Base-by-base conservation (phyloP, 2,797 vertebrate genomes). In the Ctenopoma multispine region DNA sequence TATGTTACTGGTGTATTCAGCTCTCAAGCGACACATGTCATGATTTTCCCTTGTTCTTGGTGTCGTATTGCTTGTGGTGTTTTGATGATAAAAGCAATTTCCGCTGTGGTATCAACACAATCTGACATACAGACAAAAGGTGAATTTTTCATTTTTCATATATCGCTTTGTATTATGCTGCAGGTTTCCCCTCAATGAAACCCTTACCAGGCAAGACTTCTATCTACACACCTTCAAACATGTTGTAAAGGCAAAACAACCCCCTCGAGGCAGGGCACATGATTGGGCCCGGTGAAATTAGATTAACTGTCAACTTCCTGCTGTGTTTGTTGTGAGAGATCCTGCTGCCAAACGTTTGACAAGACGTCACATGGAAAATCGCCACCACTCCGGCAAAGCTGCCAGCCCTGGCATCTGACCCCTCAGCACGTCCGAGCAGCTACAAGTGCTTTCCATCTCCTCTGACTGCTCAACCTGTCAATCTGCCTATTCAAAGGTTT, bases 391-490 rank as follows among this genome's bases (percentile, higher is more conserved):
- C 7, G 29, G 58, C 49, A 29, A 40, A 77, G 80, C 85, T 81
- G 85, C 84, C 82, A 77, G 38, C 64, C 43, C 77, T 63, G 79
- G 79, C 89, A 67, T 83, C 79, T 89, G 90, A 92, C 90, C 90
- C 69, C 77, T 78, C 59, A 5, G 43, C 24, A 47, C 69, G 72
- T 83, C 80, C 69, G 54, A 83, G 83, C 77, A 69, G 85, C 87
- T 84, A 91, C 90, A 92, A 86, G 84, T 89, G 79, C 87, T 93
- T 91, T 91, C 87, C 89, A 90, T 93, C 89, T 91, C 85, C 75
- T 90, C 85, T 11, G 86, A 89, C 88, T 85, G 88, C 78, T 80
- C 79, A 73, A 79, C 79, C 92, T 92, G 93, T 93, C 93, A 94
- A 87, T 93, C 92, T 92, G 82, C 81, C 85, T 88, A 90, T 92